phyloP scores from a whole-genome alignment of 2,113 vertebrate species.

The Glaucomys volans region DNA sequence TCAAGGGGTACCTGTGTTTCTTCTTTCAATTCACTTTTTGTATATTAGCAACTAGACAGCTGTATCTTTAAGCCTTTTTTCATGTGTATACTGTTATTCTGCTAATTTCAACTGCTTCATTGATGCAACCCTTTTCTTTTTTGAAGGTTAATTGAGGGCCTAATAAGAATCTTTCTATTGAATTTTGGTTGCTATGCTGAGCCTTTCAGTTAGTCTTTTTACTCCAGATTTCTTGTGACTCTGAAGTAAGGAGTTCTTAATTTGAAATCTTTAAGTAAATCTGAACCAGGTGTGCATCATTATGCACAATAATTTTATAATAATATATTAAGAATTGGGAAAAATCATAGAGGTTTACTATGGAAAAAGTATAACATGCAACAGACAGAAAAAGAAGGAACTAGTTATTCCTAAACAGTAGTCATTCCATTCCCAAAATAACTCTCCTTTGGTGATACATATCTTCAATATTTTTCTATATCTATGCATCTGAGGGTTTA shows the following conservation, averaged over 20 bases:
- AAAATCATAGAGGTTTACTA: background rate
- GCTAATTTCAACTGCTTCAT: background rate
- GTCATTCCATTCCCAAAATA: constrained; percentile 24
- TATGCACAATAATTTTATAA: background rate
- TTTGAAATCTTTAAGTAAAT: constrained; percentile 35
- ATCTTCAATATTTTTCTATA: background rate
- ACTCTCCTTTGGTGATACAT: constrained; percentile 7
- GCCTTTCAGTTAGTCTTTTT: constrained; percentile 47
- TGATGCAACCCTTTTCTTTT: background rate
- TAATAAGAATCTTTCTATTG: constrained; percentile 51
- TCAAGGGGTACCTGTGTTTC: background rate
- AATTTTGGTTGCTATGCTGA: constrained; percentile 23
- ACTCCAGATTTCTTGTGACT: background rate
- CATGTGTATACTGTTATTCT: background rate
- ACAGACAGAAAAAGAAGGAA: constrained; percentile 32
- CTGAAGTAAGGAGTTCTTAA: background rate
- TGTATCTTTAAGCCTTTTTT: constrained; percentile 16
- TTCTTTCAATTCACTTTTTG: constrained; percentile 24
- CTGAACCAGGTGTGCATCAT: background rate
- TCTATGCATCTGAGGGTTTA: background rate
- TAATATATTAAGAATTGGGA: constrained; percentile 3
- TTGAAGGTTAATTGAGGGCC: constrained; percentile 20
- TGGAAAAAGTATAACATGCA: constrained; percentile 34
- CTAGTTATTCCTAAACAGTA: constrained; percentile 5
- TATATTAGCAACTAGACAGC: background rate